Evolutionary conservation across 2,797 vertebrate genomes (phyloP).

Genomic region (Danionella dracula): DNA sequence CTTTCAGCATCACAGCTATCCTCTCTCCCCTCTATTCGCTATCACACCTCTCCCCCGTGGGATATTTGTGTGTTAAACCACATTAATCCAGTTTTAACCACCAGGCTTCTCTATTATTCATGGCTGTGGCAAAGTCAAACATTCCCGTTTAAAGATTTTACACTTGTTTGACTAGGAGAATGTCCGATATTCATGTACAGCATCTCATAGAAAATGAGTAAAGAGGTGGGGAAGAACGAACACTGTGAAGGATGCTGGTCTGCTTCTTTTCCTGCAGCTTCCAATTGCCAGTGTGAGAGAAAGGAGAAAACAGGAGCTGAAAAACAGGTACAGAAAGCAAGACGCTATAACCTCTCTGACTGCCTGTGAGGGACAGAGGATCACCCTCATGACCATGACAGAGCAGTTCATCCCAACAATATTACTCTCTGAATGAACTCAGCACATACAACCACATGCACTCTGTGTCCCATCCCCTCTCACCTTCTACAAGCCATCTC

Average conservation of each 20-base stretch:
- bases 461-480: conserved; percentile 13
- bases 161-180: conserved; percentile 70
- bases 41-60: conserved; percentile 44
- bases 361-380: not conserved
- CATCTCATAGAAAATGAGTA: conserved; percentile 4
- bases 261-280: conserved; percentile 1
- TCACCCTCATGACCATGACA: conserved; percentile 5
- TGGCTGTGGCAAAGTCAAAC: conserved; percentile 60
- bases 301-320: conserved; percentile 19
- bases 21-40: conserved; percentile 49
- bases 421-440: too few relatives aligned
- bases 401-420: conserved; percentile 7
- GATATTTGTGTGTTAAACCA: conserved; percentile 59
- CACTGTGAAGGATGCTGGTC: conserved; percentile 6
- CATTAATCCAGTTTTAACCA: conserved; percentile 71
- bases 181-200: conserved; percentile 56
- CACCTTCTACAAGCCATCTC: too few relatives aligned
- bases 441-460: too few relatives aligned
- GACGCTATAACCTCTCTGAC: conserved; percentile 13
- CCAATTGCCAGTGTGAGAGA: not conserved
- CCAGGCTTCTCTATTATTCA: conserved; percentile 78
- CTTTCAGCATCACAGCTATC: conserved; percentile 61
- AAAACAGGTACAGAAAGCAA: not conserved
- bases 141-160: conserved; percentile 68
- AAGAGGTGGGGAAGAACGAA: conserved; percentile 11